phyloP scores from a whole-genome alignment of 2,888 invertebrate genomes.

The Phengaris alcon region DNA sequence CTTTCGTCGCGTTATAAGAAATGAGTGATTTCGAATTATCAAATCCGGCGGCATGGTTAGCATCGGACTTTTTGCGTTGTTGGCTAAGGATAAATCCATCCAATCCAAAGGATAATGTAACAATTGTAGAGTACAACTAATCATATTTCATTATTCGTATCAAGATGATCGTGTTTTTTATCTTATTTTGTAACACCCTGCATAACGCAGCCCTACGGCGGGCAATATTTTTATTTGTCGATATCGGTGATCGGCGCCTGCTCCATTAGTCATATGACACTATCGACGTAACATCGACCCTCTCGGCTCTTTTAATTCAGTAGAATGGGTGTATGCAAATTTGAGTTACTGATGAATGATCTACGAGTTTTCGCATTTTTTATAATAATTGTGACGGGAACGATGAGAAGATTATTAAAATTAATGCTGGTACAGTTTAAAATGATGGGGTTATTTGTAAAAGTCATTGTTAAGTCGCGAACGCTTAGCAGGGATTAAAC shows the following conservation, averaged over 20 bases:
- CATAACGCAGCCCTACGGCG: constrained; percentile 52
- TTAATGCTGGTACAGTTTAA: constrained; percentile 22
- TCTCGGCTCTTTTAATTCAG: constrained; percentile 65
- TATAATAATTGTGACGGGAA: constrained; percentile 39
- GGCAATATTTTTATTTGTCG: constrained; percentile 70
- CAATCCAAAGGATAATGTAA: too few relatives aligned
- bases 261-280: constrained; percentile 78
- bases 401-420: constrained; percentile 39
- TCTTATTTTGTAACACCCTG: constrained; percentile 38
- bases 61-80: too few relatives aligned
- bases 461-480: constrained; percentile 20
- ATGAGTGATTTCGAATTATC: too few relatives aligned
- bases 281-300: constrained; percentile 74
- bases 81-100: too few relatives aligned
- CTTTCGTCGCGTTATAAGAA: too few relatives aligned
- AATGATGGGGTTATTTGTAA: constrained; percentile 22
- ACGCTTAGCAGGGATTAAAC: background rate
- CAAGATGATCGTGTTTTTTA: constrained; percentile 25
- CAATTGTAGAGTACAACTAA: background rate
- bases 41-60: too few relatives aligned
- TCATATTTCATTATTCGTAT: background rate
- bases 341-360: constrained; percentile 71
- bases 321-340: constrained; percentile 68
- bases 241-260: constrained; percentile 76
- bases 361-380: constrained; percentile 43